These are phyloP conservation scores for Palloptera scutellata DNA, from an alignment of 2,888 invertebrate genomes.

Conservation along the genomic window DNA sequence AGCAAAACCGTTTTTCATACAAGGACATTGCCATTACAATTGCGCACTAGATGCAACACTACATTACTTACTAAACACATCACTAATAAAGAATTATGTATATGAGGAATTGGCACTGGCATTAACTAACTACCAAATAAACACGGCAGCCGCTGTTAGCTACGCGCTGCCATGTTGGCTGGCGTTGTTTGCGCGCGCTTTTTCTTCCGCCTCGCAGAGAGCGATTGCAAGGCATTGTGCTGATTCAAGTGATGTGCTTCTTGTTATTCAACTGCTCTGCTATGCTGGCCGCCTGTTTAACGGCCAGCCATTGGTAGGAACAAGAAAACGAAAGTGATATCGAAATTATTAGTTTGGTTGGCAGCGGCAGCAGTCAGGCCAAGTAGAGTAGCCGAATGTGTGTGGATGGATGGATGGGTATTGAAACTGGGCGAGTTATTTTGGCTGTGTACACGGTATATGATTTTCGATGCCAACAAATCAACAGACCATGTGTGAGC, in stretches of 20 bases:
- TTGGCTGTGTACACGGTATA: too few relatives aligned
- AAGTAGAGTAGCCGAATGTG: slow-evolving; percentile 23
- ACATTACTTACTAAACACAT: too few relatives aligned
- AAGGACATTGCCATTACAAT: slow-evolving; percentile 63
- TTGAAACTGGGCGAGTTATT: background rate
- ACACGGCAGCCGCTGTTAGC: background rate
- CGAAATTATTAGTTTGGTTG: slow-evolving; percentile 40
- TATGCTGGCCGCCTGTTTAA: slow-evolving; percentile 59
- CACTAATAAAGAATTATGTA: slow-evolving; percentile 6
- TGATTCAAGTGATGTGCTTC: background rate
- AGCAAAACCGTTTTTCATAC: slow-evolving; percentile 63
- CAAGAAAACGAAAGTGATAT: slow-evolving; percentile 65
- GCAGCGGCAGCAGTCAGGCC: slow-evolving; percentile 18
- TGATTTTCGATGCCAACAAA: slow-evolving; percentile 8
- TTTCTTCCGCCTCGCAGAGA: too few relatives aligned
- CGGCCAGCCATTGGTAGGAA: slow-evolving; percentile 65
- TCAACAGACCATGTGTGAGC: background rate
- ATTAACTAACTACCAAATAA: background rate
- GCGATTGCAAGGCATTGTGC: slow-evolving; percentile 19
- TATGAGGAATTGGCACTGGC: background rate
- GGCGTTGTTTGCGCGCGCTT: background rate
- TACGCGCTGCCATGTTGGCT: slow-evolving; percentile 2
- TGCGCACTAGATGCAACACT: slow-evolving; percentile 17
- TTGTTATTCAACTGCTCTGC: slow-evolving; percentile 13
- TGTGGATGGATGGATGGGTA: background rate